phyloP scores from a whole-genome alignment of 2,888 invertebrate species.

The Dynastes grantii region DNA sequence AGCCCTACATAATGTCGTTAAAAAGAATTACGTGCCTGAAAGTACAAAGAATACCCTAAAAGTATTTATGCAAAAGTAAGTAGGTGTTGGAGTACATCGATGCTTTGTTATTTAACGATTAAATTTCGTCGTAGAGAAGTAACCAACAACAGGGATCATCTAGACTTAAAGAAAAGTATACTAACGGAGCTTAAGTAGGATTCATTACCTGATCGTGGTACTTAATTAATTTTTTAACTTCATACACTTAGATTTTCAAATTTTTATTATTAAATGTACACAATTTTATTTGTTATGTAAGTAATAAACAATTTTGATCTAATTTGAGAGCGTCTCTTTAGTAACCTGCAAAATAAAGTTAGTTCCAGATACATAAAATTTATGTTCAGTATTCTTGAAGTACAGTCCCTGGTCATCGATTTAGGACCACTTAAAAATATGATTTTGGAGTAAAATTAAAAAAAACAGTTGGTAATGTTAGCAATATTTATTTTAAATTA shows the following conservation, averaged over 20 bases:
- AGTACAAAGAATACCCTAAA: slow-evolving; percentile 72
- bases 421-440: too few species aligned
- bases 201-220: not conserved
- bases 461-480: too few species aligned
- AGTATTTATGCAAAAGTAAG: slow-evolving; percentile 72
- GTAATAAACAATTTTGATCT: slow-evolving; percentile 4
- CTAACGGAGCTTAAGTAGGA: slow-evolving; percentile 54
- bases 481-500: too few species aligned
- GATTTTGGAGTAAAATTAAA: too few species aligned
- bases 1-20: slow-evolving; percentile 73
- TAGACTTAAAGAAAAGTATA: slow-evolving; percentile 58
- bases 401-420: too few species aligned
- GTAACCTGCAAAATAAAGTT: too few species aligned
- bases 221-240: not conserved
- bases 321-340: too few species aligned
- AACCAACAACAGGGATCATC: slow-evolving; percentile 55
- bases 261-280: slow-evolving; percentile 14
- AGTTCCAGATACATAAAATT: too few species aligned
- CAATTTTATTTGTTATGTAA: slow-evolving; percentile 22
- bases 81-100: not conserved
- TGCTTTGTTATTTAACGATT: slow-evolving; percentile 31
- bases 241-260: slow-evolving; percentile 8
- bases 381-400: too few species aligned
- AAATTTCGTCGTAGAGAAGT: slow-evolving; percentile 59
- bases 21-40: slow-evolving; percentile 73